Evolutionary conservation across 2,797 vertebrate species (phyloP), one percentile per base, ranked within the genome.

Genomic region (Gallinago stenura): DNA sequence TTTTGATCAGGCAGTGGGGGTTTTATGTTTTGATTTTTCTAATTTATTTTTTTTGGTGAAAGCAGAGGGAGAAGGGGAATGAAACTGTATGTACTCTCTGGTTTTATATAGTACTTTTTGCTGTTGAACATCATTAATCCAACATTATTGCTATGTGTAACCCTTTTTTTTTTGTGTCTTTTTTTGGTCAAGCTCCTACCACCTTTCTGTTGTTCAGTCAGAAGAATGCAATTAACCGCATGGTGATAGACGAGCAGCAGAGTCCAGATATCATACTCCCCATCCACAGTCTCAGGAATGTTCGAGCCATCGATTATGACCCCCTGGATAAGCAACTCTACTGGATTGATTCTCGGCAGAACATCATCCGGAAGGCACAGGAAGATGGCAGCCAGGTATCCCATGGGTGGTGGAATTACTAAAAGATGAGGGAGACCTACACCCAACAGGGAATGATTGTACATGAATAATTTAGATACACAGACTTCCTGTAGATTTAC

Each of bases 241-340:
- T 99, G 99, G 99, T 99, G 95, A 99, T 99, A 6, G 99, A 99
- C 33, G 99, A 99, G 97, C 99, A 99, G 93, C 99, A 99, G 98
- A 99, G 99, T 31, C 99, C 99, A 0, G 99, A 99, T 95, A 99
- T 99, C 98, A 99, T 99, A 87, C 98, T 99, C 41, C 99, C 99
- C 17, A 99, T 99, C 96, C 99, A 99, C 90, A 99, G 98, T 82
- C 98, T 99, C 72, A 98, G 99, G 31, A 99, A 99, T 1, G 99
- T 99, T 16, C 98, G 99, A 6, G 99, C 99, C 95, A 98, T 99
- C 4, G 99, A 99, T 95, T 99, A 99, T 50, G 99, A 99, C 96
- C 99, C 99, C 1, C 97, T 99, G 61, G 99, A 99, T 90, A 99
- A 99, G 50, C 99, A 99, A 43, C 98, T 99, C 4, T 99, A 99